These are phyloP conservation scores for Noctua fimbriata DNA, from an alignment of 2,888 invertebrate species.

Conservation along the genomic window DNA sequence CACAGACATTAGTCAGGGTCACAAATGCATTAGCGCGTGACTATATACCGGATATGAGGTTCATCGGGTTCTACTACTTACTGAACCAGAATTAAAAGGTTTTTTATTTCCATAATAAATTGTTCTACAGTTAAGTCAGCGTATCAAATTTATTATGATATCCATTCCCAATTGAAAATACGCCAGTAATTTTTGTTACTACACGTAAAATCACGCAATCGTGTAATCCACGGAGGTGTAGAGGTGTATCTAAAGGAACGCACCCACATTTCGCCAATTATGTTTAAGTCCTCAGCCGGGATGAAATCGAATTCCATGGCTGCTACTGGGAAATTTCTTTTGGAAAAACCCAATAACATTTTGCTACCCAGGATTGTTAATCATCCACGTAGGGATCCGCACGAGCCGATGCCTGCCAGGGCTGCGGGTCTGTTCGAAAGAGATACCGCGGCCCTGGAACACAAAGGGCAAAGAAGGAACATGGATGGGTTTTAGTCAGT, in stretches of 20 bases:
- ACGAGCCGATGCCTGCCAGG: too few species aligned
- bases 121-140: background rate
- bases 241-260: background rate
- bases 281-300: background rate
- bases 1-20: conserved; percentile 51
- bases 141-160: background rate
- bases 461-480: too few species aligned
- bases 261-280: background rate
- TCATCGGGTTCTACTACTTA: conserved; percentile 39
- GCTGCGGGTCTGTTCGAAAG: too few species aligned
- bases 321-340: background rate
- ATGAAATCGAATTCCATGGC: background rate
- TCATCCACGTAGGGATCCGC: too few species aligned
- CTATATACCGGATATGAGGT: conserved; percentile 45
- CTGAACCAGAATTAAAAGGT: conserved; percentile 22
- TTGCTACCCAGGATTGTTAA: background rate
- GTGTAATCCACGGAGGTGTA: background rate
- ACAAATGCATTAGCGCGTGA: conserved; percentile 32
- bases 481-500: too few species aligned
- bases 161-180: background rate
- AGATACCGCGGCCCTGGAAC: too few species aligned
- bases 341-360: background rate
- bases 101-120: conserved; percentile 16
- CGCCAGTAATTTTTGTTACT: background rate
- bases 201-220: background rate